phyloP scores from a whole-genome alignment of 1,140 invertebrate genomes.

The Portunus trituberculatus region DNA sequence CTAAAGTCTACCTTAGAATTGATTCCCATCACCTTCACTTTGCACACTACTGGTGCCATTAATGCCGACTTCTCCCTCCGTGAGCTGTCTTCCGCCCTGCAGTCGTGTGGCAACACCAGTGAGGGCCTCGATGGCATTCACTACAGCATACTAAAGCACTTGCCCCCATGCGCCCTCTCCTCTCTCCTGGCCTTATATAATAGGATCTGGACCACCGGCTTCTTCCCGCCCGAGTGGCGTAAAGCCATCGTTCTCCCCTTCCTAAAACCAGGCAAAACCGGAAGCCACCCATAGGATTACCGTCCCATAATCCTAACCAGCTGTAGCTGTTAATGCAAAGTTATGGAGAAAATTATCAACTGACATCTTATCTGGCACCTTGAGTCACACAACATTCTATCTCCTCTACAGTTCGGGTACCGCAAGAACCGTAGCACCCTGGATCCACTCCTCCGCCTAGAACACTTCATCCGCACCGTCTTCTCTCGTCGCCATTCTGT shows the following conservation, averaged over 20 bases:
- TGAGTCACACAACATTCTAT: not conserved
- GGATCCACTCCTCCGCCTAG: no score
- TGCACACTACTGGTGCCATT: no score
- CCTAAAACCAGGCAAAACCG: not conserved
- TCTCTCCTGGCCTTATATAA: not conserved
- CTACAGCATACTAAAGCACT: not conserved
- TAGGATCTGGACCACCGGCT: not conserved
- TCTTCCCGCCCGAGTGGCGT: not conserved
- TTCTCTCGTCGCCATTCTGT: conserved; percentile 14
- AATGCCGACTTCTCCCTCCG: no score
- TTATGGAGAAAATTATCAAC: not conserved
- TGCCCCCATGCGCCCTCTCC: not conserved
- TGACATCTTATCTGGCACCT: not conserved
- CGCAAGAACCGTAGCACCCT: no score
- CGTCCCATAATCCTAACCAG: not conserved
- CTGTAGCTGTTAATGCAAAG: not conserved
- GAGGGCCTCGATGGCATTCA: not conserved
- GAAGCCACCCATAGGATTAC: not conserved
- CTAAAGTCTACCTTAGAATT: no score
- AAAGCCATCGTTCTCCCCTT: not conserved
- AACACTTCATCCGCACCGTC: not conserved
- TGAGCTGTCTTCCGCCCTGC: conserved; percentile 27
- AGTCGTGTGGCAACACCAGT: not conserved
- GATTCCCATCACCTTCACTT: no score
- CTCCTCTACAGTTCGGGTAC: conserved; percentile 5